Evolutionary conservation across 2,888 invertebrate species (phyloP).

Genomic region (Galerucella calmariensis): DNA sequence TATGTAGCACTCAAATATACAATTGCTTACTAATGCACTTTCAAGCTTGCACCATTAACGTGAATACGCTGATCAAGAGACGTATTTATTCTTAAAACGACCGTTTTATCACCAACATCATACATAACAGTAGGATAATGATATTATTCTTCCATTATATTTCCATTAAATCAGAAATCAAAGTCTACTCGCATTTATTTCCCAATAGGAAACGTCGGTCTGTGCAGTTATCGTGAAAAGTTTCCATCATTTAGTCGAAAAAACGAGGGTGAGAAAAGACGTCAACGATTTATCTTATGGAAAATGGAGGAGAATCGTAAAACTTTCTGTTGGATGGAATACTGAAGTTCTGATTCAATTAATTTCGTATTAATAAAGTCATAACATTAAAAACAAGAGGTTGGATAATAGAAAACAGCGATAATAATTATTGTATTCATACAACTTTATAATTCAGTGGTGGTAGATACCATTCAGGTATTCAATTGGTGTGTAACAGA

Average conservation of each 20-base stretch:
- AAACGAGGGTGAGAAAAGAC: conserved; percentile 11
- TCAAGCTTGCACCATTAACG: conserved; percentile 24
- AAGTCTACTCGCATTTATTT: conserved; percentile 35
- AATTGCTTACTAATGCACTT: conserved; percentile 26
- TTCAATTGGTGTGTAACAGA: too few species aligned
- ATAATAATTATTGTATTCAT: too few species aligned
- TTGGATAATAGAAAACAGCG: too few species aligned
- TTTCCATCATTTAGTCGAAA: conserved; percentile 24
- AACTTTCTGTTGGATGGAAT: background rate
- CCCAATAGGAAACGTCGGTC: conserved; percentile 37
- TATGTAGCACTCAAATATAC: background rate
- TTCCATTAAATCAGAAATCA: conserved; percentile 45
- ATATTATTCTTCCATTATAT: conserved; percentile 45
- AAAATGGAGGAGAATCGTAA: conserved; percentile 4
- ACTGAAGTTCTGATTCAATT: background rate
- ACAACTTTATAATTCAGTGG: too few species aligned
- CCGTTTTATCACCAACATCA: conserved; percentile 39
- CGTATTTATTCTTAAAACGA: conserved; percentile 26
- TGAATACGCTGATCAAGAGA: conserved; percentile 28
- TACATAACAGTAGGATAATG: conserved; percentile 38
- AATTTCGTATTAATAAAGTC: background rate
- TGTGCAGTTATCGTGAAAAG: conserved; percentile 34
- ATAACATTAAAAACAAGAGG: too few species aligned
- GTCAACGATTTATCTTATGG: background rate
- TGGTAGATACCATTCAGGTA: too few species aligned